Evolutionary conservation across 2,888 invertebrate species (phyloP).

Genomic region (Xestia ashworthii): DNA sequence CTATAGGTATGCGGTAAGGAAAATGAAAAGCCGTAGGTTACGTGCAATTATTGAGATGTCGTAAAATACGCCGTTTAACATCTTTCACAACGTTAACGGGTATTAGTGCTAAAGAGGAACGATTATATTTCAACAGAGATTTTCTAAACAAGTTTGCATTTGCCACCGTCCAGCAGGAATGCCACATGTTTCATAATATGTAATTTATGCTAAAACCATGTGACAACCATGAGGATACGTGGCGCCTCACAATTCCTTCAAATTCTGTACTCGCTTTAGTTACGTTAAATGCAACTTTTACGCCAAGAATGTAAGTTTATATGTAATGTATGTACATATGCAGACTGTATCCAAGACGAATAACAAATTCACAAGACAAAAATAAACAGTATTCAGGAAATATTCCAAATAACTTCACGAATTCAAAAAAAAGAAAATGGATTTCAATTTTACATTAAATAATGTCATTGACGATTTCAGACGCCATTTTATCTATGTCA

Average conservation of each 20-base stretch:
- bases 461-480: not conserved
- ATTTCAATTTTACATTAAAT: not conserved
- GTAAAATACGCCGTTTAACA: conserved; percentile 8
- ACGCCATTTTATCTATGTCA: not conserved
- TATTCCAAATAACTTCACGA: not conserved
- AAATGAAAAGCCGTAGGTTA: conserved; percentile 3
- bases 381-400: not conserved
- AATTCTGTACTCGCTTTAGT: conserved; percentile 20
- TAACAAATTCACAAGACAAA: conserved; percentile 3
- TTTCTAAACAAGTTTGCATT: conserved; percentile 54
- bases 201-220: conserved; percentile 28
- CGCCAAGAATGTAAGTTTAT: conserved; percentile 14
- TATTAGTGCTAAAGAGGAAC: conserved; percentile 21
- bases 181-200: conserved; percentile 36
- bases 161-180: conserved; percentile 35
- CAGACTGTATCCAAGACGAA: not conserved
- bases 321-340: not conserved
- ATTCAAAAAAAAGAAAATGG: not conserved
- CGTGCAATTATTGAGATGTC: not conserved
- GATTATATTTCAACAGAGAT: conserved; percentile 43
- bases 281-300: not conserved
- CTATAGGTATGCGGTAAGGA: too few relatives aligned
- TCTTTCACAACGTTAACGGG: conserved; percentile 25
- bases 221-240: conserved; percentile 5
- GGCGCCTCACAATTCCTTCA: conserved; percentile 17